Evolutionary conservation across 2,113 vertebrate genomes (phyloP).

Genomic region (Scopus umbretta): DNA sequence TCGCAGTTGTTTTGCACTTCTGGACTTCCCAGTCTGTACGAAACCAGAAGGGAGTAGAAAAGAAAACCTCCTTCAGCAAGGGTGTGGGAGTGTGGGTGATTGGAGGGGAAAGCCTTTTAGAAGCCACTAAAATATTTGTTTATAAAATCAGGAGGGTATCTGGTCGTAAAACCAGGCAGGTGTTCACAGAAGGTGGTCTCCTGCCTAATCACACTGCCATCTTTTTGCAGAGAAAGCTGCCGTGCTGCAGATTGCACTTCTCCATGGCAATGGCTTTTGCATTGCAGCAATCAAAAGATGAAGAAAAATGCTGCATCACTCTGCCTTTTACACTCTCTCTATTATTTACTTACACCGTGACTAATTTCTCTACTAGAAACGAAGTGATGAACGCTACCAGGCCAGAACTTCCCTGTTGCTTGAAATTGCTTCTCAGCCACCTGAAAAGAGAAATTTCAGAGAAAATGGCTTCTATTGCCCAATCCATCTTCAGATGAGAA

Average conservation of each 20-base stretch:
- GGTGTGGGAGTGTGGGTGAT: not conserved
- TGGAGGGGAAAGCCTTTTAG: not conserved
- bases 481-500: not conserved
- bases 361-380: not conserved
- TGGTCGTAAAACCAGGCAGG: not conserved
- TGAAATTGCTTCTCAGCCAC: constrained; percentile 27
- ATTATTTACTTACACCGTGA: not conserved
- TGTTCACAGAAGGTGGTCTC: not conserved
- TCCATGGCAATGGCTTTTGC: not conserved
- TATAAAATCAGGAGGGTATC: not conserved
- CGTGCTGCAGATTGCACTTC: not conserved
- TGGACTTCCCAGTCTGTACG: not conserved
- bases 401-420: not conserved
- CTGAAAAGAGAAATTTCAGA: not conserved
- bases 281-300: not conserved
- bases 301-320: not conserved
- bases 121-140: not conserved
- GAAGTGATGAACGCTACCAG: not conserved
- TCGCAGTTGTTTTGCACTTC: not conserved
- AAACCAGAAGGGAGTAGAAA: not conserved
- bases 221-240: not conserved
- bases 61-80: not conserved
- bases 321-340: not conserved
- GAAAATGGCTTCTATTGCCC: not conserved
- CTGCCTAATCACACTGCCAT: not conserved